Evolutionary conservation across 2,888 invertebrate genomes (phyloP), one percentile per base, ranked within the genome.

Genomic region (Dolomedes plantarius): DNA sequence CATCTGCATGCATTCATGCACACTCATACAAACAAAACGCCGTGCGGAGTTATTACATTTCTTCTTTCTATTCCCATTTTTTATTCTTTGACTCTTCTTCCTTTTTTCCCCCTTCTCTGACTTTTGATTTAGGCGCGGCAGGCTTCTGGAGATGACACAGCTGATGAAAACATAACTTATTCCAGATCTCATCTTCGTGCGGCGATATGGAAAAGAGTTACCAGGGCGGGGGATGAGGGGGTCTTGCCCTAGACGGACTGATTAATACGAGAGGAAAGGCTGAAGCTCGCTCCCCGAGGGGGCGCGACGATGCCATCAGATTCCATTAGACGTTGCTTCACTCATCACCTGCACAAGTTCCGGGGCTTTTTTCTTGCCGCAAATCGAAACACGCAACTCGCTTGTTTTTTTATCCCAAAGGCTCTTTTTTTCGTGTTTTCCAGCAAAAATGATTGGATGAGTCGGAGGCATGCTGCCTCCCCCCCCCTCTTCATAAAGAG

Each of bases 91-190:
- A 31, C 28, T 74, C 28, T 32, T 32, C 83, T 46, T 23, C 62
- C 32, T 71, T 23, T 71, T 67, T 67, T 16, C 36, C 29, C 46
- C 73, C 72, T 56, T 27, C 62, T 74, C 78, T 86, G 85, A 86
- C 85, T 86, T 86, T 79, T 86, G 85, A 79, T 86, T 79, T 78
- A 78, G 79, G 72, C 56, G 41, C 67, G 68, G 29, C 29, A 13
- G 56, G 23, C 28, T 69, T 69, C 75, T 67, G 72, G 16, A 81
- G 74, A 78, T 85, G 82, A 83, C 82, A 85, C 67, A 85, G 74
- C 85, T 86, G 85, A 86, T 86, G 85, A 86, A 86, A 86, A 86
- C 85, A 86, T 86, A 86, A 86, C 85, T 78, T 86, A 86, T 86
- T 86, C 85, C 62, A 31, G 78, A 79, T 74, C 85, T 86, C 85